A percentile compares a stretch with the other conserved stretches of the same genome.
Conservation (phyloP, 2,888 invertebrate species). For the Idaea aversata region DNA sequence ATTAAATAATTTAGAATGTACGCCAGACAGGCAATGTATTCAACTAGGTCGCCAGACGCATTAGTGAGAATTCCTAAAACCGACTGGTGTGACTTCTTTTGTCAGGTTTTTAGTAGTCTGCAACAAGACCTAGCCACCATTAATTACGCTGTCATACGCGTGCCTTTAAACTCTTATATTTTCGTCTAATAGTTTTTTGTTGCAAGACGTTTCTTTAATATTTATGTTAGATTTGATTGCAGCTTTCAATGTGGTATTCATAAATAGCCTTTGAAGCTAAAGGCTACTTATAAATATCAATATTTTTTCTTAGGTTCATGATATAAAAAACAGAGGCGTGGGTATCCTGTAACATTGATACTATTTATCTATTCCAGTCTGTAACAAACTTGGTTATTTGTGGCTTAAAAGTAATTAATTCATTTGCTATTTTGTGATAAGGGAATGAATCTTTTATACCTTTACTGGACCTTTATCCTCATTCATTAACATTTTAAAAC, state of each 20-base stretch:
- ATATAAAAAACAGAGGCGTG: too few species aligned
- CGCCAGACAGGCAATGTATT: conserved; percentile 46
- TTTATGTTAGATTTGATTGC: background rate
- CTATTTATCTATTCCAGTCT: too few species aligned
- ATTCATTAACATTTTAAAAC: too few species aligned
- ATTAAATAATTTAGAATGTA: conserved; percentile 44
- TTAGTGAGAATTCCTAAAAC: conserved; percentile 67
- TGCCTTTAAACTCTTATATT: conserved; percentile 11
- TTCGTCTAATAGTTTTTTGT: background rate
- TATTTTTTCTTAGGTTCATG: too few species aligned
- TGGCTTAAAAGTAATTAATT: too few species aligned
- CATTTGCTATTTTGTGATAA: too few species aligned
- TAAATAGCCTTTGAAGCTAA: background rate
- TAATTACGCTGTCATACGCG: conserved; percentile 28
- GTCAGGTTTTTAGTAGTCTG: conserved; percentile 49
- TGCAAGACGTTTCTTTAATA: background rate
- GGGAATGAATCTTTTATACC: too few species aligned
- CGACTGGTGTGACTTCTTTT: conserved; percentile 59
- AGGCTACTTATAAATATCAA: background rate
- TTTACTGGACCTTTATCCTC: too few species aligned
- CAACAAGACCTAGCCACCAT: conserved; percentile 40
- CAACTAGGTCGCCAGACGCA: conserved; percentile 72
- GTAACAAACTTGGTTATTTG: too few species aligned
- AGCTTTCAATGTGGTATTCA: background rate
- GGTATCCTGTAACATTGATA: too few species aligned